These are phyloP conservation scores for Elegia similella DNA, from an alignment of 2,888 invertebrate genomes.

Conservation along the genomic window DNA sequence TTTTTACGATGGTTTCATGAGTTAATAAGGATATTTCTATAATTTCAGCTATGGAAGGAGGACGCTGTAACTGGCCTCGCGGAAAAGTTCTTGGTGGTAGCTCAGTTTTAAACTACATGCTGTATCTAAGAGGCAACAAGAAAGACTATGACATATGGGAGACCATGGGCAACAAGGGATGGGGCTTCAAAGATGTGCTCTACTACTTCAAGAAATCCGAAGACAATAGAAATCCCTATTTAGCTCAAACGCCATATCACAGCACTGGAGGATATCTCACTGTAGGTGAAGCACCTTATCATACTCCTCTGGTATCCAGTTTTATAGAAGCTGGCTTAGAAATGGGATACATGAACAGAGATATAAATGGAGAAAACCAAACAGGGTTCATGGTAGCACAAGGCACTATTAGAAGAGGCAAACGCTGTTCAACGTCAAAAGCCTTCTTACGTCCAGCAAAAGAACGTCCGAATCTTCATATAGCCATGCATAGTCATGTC, in stretches of 20 bases:
- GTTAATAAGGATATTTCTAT: conserved; percentile 19
- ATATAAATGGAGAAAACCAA: conserved; percentile 93
- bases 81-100: conserved; percentile 96
- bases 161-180: conserved; percentile 91
- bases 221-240: conserved; percentile 93
- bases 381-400: conserved; percentile 95
- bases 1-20: too few species aligned
- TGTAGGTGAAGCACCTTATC: conserved; percentile 92
- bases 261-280: conserved; percentile 91
- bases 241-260: conserved; percentile 90
- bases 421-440: conserved; percentile 93
- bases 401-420: conserved; percentile 88
- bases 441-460: conserved; percentile 92
- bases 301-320: conserved; percentile 90
- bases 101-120: conserved; percentile 95
- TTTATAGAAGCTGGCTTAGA: conserved; percentile 92
- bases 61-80: conserved; percentile 94
- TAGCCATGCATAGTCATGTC: conserved; percentile 91
- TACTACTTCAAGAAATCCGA: conserved; percentile 95
- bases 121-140: conserved; percentile 93
- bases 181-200: conserved; percentile 90
- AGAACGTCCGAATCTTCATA: conserved; percentile 90
- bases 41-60: conserved; percentile 89
- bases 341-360: conserved; percentile 92
- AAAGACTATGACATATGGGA: conserved; percentile 96